A percentile compares a stretch with the other conserved stretches of the same genome.
Conservation (phyloP, 2,888 invertebrate species). For the Archips crataeganus region DNA sequence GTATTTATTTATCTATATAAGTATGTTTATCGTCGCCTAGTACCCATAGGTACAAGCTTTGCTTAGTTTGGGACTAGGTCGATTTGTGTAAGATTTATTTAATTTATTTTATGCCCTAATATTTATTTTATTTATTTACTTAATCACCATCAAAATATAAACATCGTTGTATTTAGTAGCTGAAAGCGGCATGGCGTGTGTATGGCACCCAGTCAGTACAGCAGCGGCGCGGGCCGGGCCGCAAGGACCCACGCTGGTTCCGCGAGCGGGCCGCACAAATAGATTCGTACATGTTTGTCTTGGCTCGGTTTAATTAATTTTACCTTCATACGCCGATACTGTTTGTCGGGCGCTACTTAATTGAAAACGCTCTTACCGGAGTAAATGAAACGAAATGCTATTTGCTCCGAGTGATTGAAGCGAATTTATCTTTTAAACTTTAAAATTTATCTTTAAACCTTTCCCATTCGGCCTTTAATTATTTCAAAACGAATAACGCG, state of each 20-base stretch:
- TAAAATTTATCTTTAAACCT: slow-evolving; percentile 78
- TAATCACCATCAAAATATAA: not conserved
- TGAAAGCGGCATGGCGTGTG: no score
- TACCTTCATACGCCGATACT: slow-evolving; percentile 85
- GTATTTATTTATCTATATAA: no score
- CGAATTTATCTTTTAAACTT: slow-evolving; percentile 84
- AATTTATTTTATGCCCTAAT: no score
- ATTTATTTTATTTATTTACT: no score
- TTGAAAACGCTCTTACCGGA: slow-evolving; percentile 83
- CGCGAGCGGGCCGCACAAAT: slow-evolving; percentile 77
- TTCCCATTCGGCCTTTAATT: slow-evolving; percentile 64
- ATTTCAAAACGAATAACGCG: slow-evolving; percentile 60
- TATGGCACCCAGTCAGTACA: slow-evolving; percentile 34
- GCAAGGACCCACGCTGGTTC: slow-evolving; percentile 52
- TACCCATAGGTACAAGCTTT: no score
- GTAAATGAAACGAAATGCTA: slow-evolving; percentile 84
- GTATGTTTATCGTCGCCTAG: no score
- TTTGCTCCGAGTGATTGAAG: slow-evolving; percentile 83
- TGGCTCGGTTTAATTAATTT: slow-evolving; percentile 84
- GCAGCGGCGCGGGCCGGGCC: slow-evolving; percentile 47
- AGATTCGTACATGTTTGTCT: slow-evolving; percentile 84
- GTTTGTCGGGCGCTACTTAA: slow-evolving; percentile 83
- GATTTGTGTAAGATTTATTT: no score
- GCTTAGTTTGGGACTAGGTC: no score
- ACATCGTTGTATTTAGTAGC: not conserved